Base-by-base conservation (phyloP, 2,797 vertebrate genomes). In the Sphaeramia orbicularis region DNA sequence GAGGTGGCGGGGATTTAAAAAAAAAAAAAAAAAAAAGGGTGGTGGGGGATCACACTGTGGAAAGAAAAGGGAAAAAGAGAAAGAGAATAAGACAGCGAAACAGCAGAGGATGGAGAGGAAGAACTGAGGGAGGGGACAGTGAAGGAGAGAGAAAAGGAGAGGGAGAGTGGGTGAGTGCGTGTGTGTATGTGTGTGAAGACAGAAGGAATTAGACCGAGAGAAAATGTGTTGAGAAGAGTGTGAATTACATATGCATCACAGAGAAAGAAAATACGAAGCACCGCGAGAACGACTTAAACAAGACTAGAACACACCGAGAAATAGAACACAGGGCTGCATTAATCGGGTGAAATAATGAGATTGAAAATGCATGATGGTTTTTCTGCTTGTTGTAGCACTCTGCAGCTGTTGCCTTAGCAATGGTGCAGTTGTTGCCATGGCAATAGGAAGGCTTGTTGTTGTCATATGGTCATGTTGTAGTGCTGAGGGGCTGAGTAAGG, bases 351-450 rank as follows among this genome's bases (percentile, higher is more conserved):
- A 67, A 73, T 57, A 55, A 82, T 48, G 62, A 74, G 52, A 69
- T 2, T 48, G 37, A 74, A 69, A 76, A 54, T 59, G 66, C 81
- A 76, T 65, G 40, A 63, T 83, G 85, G 49, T 71, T 86, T 76
- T 71, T 74, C 83, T 85, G 88, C 89, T 91, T 91, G 91, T 91
- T 89, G 85, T 88, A 87, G 85, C 87, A 84, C 88, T 93, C 90
- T 89, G 91, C 91, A 93, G 89, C 87, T 90, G 93, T 93, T 94
- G 91, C 91, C 92, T 86, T 90, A 91, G 92, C 89, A 87, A 92
- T 94, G 91, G 89, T 93, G 92, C 93, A 93, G 92, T 93, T 93
- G 92, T 94, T 93, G 87, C 92, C 91, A 93, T 93, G 92, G 92
- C 79, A 70, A 93, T 89, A 63, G 80, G 60, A 57, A 84, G 81